Conservation (phyloP, 2,888 invertebrate genomes). For the Microctonus aethiopoides region DNA sequence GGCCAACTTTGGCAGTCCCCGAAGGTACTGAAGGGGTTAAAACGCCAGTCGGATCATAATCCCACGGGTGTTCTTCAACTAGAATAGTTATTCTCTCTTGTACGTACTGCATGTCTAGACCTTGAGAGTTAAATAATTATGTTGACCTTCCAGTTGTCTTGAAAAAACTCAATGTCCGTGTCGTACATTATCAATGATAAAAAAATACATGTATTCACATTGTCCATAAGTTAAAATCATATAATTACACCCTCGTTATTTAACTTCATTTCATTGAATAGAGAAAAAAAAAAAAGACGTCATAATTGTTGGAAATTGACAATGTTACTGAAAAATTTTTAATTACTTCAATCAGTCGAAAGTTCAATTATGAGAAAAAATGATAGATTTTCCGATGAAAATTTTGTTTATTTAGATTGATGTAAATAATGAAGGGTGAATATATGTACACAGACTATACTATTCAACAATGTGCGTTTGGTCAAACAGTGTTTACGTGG, state of each 20-base stretch:
- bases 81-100: constrained; percentile 50
- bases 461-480: constrained; percentile 27
- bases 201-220: neutral
- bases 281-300: neutral
- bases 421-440: neutral
- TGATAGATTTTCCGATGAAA: constrained; percentile 23
- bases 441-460: neutral
- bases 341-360: constrained; percentile 17
- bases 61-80: constrained; percentile 55
- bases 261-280: neutral
- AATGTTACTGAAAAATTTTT: constrained; percentile 14
- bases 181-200: neutral
- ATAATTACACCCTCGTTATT: neutral
- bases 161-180: neutral
- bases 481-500: constrained; percentile 53
- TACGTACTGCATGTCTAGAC: constrained; percentile 46
- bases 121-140: constrained; percentile 57
- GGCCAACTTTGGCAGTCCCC: constrained; percentile 36
- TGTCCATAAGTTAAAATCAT: neutral
- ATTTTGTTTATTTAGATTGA: neutral
- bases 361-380: constrained; percentile 22
- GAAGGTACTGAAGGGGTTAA: constrained; percentile 37
- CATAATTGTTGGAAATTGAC: neutral
- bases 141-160: constrained; percentile 47
- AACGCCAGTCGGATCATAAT: constrained; percentile 43